Evolutionary conservation across 2,113 vertebrate genomes (phyloP).

Genomic region (Charina bottae): DNA sequence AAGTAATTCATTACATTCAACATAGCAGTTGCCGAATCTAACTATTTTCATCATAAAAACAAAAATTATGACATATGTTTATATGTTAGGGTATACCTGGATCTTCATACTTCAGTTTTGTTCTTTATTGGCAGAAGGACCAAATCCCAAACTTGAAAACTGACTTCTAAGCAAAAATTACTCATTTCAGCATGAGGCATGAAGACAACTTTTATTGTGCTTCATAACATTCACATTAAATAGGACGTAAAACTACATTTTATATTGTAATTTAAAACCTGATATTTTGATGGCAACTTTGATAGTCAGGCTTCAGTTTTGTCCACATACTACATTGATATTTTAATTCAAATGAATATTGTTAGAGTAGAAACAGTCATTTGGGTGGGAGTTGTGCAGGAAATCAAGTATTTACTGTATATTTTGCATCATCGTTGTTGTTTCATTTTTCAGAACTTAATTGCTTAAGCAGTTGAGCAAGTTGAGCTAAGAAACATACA

Average conservation of each 20-base stretch:
- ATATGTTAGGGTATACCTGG: background rate
- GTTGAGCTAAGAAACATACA: background rate
- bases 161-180: conserved; percentile 51
- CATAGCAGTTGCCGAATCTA: background rate
- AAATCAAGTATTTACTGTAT: background rate
- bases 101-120: background rate
- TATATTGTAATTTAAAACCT: background rate
- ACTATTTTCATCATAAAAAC: background rate
- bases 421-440: background rate
- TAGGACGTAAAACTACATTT: background rate
- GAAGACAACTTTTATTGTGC: conserved; percentile 11
- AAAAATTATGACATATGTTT: background rate
- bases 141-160: conserved; percentile 29
- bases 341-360: background rate
- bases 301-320: background rate
- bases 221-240: background rate
- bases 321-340: background rate
- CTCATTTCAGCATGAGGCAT: conserved; percentile 46
- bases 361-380: background rate
- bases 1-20: background rate
- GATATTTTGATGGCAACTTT: background rate
- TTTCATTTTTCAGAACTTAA: conserved; percentile 33
- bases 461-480: conserved; percentile 21
- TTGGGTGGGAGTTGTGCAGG: conserved; percentile 8
- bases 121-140: background rate